A percentile compares a stretch with the other conserved stretches of the same genome.
These are phyloP conservation scores for Mya arenaria DNA, from an alignment of 1,140 invertebrate species.

Conservation along the genomic window DNA sequence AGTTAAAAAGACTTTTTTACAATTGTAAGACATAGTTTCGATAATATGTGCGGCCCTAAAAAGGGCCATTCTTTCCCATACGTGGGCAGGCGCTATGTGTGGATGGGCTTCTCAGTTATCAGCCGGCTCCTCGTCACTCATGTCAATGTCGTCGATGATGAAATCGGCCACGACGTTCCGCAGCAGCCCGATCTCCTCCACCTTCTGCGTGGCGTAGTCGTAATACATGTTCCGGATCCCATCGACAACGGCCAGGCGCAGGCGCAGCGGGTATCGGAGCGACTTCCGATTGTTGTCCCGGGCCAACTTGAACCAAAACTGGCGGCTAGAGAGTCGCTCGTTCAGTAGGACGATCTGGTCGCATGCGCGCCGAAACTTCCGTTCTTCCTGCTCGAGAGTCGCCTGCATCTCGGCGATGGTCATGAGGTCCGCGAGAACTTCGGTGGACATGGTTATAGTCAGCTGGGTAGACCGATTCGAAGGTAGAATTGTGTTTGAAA, in stretches of 20 bases:
- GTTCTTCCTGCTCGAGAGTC: conserved; percentile 17
- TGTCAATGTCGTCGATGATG: not conserved
- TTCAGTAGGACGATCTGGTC: conserved; percentile 59
- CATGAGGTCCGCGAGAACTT: too few relatives aligned
- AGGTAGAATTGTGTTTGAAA: too few relatives aligned
- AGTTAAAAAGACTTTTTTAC: too few relatives aligned
- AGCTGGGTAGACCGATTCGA: too few relatives aligned
- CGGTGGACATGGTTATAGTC: too few relatives aligned
- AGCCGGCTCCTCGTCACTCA: too few relatives aligned
- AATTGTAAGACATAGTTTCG: too few relatives aligned
- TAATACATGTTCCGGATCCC: conserved; percentile 62
- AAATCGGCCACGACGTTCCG: not conserved
- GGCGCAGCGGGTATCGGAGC: conserved; percentile 50
- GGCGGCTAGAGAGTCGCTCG: not conserved
- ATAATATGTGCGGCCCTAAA: too few relatives aligned
- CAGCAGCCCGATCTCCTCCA: conserved; percentile 26
- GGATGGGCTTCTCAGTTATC: too few relatives aligned
- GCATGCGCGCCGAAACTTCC: conserved; percentile 51
- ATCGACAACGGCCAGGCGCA: conserved; percentile 59
- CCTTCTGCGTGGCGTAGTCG: conserved; percentile 52
- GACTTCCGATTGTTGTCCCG: conserved; percentile 25
- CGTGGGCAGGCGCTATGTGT: too few relatives aligned
- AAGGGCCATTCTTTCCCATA: too few relatives aligned
- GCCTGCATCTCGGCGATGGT: not conserved
- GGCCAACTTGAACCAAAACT: conserved; percentile 50